Base-by-base conservation (phyloP, 2,888 invertebrate genomes). In the Heliconius erato region DNA sequence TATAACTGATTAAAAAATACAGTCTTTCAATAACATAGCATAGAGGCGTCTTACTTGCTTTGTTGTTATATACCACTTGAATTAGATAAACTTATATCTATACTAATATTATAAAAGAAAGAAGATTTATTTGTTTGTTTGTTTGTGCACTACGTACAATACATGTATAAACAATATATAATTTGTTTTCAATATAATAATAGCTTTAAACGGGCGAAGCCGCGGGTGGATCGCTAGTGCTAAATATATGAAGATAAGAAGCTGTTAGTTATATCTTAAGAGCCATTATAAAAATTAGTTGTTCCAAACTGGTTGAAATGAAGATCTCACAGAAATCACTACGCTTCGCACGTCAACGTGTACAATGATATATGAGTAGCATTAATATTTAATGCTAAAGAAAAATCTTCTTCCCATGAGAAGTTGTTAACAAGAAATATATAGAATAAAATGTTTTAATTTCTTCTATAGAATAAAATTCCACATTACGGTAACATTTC, bases 311-410 rank as follows among this genome's bases (percentile, higher is more conserved):
- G 26, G 26, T 72, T 72, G 16, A 44, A 40, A 72, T 72, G 44
- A 72, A 72, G 72, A 72, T 44, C 26, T 72, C 72, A 44, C 14
- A 72, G 72, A 26, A 5, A 72, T 72, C 44, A 12, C 3, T 26
- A 72, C 7, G n/a, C 72, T 14, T 26, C 26, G 72, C 72, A 72
- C 72, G 72, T 72, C 44, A 26, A 44, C 44, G 16, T 16, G 63
- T 49, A 63, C n/a, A n/a, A 63, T 54, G 54, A 44, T 26, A 44
- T 72, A 49, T 72, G 72, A 6, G 7, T n/a, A n/a, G 44, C 72
- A 72, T 72, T 49, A 44, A 72, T 72, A 72, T 72, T 72, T 72
- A 49, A 72, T 72, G 26, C 16, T 72, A 26, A 26, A 49, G 71
- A 72, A 26, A 72, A 5, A 28, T 7, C 7, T 23, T 16, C 7